Evolutionary conservation across 2,797 vertebrate genomes (phyloP).

Genomic region (Hoplostethus atlanticus): DNA sequence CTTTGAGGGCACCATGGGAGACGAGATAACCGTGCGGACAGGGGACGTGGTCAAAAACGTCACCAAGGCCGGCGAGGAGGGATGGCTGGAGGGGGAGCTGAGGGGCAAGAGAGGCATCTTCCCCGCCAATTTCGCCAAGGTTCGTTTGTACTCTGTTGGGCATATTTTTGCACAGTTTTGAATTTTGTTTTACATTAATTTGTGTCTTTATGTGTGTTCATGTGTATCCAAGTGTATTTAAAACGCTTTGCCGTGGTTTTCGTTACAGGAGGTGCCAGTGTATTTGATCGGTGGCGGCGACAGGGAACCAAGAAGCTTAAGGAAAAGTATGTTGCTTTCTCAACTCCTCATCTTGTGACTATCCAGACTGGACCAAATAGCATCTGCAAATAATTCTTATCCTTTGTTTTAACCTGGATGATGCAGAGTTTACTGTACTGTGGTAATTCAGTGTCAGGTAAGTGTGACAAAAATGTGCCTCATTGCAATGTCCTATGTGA

Average conservation of each 20-base stretch:
- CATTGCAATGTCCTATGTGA: too few relatives aligned
- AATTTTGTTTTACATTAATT: neutral
- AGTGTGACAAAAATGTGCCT: too few relatives aligned
- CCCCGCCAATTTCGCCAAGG: constrained; percentile 88
- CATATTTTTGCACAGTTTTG: too few relatives aligned
- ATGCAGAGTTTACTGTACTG: too few relatives aligned
- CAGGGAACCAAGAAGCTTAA: constrained; percentile 84
- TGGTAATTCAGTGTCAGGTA: too few relatives aligned
- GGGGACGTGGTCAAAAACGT: constrained; percentile 89
- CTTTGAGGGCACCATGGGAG: constrained; percentile 83
- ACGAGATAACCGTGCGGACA: constrained; percentile 84
- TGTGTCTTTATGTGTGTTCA: neutral
- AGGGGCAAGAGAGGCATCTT: constrained; percentile 86
- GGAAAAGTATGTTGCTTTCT: constrained; percentile 74
- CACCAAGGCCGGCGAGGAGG: constrained; percentile 77
- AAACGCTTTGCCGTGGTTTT: constrained; percentile 14
- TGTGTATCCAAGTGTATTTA: neutral
- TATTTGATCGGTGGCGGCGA: constrained; percentile 78
- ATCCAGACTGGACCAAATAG: too few relatives aligned
- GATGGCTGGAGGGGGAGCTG: constrained; percentile 90
- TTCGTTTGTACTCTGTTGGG: constrained; percentile 44
- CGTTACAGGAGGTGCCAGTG: constrained; percentile 83
- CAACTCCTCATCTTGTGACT: too few relatives aligned
- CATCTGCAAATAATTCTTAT: too few relatives aligned
- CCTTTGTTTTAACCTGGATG: too few relatives aligned